Evolutionary conservation across 2,888 invertebrate species (phyloP).

Genomic region (Pseudoips prasinana): DNA sequence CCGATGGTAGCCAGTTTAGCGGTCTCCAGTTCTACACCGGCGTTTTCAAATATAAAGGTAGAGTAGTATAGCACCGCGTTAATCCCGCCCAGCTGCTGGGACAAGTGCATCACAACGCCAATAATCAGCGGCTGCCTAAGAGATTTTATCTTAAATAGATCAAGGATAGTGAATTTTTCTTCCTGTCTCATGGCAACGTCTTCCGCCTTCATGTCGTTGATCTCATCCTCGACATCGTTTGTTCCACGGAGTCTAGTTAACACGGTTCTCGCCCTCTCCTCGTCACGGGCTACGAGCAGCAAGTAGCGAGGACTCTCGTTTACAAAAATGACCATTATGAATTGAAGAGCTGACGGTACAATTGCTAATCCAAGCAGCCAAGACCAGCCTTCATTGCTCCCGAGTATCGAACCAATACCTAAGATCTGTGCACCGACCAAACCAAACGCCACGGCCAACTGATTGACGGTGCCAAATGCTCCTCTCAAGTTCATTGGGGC

Average conservation of each 20-base stretch:
- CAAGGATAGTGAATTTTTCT: slow-evolving; percentile 63
- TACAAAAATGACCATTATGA: slow-evolving; percentile 62
- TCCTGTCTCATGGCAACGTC: slow-evolving; percentile 68
- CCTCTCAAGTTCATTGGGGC: slow-evolving; percentile 69
- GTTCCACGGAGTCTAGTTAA: slow-evolving; percentile 62
- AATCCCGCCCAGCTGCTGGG: slow-evolving; percentile 76
- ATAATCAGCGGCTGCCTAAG: slow-evolving; percentile 69
- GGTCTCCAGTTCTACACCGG: slow-evolving; percentile 81
- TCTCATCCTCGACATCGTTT: slow-evolving; percentile 67
- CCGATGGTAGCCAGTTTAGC: slow-evolving; percentile 87
- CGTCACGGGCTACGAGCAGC: slow-evolving; percentile 61
- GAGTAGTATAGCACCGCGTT: slow-evolving; percentile 87
- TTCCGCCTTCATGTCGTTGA: slow-evolving; percentile 74
- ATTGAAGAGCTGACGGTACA: slow-evolving; percentile 65
- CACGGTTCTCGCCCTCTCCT: slow-evolving; percentile 59
- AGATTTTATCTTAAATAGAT: slow-evolving; percentile 55
- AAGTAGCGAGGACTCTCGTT: slow-evolving; percentile 75
- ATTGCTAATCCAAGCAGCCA: slow-evolving; percentile 71
- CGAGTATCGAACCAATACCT: slow-evolving; percentile 72
- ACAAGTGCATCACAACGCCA: slow-evolving; percentile 76
- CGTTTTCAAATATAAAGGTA: slow-evolving; percentile 83
- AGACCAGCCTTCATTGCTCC: slow-evolving; percentile 72
- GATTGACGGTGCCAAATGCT: slow-evolving; percentile 76
- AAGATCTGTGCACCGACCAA: slow-evolving; percentile 68
- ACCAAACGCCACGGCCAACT: slow-evolving; percentile 74